phyloP scores from a whole-genome alignment of 2,113 vertebrate genomes.

The Cinclus cinclus region DNA sequence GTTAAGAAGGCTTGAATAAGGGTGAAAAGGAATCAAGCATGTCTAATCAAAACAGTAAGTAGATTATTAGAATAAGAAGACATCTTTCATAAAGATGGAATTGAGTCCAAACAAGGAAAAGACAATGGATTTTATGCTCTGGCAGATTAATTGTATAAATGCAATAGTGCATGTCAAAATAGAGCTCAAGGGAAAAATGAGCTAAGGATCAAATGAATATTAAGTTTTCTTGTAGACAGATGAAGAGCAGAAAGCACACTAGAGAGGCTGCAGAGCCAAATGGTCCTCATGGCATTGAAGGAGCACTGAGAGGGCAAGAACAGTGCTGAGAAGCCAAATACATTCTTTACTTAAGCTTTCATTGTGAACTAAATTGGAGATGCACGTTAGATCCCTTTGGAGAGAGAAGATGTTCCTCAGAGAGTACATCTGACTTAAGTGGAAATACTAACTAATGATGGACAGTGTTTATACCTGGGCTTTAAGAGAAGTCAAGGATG shows the following conservation, averaged over 20 bases:
- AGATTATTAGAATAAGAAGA: constrained; percentile 15
- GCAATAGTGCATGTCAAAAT: constrained; percentile 8
- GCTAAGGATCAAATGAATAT: constrained; percentile 7
- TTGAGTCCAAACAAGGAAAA: not conserved
- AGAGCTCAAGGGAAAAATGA: constrained; percentile 15
- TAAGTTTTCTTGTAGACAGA: not conserved
- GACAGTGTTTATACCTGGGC: not conserved
- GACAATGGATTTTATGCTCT: not conserved
- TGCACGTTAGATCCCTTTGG: not conserved
- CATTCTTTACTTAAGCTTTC: not conserved
- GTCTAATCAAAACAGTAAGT: not conserved
- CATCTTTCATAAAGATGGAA: not conserved
- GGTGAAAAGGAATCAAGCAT: not conserved
- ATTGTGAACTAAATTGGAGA: not conserved
- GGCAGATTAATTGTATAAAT: constrained; percentile 15
- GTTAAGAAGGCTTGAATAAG: not conserved
- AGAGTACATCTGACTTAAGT: not conserved
- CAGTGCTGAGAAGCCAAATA: not conserved
- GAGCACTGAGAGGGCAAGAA: not conserved
- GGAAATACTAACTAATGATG: not conserved
- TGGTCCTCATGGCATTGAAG: not conserved
- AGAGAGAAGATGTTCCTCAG: not conserved
- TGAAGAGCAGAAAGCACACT: not conserved
- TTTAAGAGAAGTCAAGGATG: not conserved
- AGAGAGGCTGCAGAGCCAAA: not conserved